These are phyloP conservation scores for Setophaga petechia DNA, from an alignment of 2,113 vertebrate species.

Conservation along the genomic window DNA sequence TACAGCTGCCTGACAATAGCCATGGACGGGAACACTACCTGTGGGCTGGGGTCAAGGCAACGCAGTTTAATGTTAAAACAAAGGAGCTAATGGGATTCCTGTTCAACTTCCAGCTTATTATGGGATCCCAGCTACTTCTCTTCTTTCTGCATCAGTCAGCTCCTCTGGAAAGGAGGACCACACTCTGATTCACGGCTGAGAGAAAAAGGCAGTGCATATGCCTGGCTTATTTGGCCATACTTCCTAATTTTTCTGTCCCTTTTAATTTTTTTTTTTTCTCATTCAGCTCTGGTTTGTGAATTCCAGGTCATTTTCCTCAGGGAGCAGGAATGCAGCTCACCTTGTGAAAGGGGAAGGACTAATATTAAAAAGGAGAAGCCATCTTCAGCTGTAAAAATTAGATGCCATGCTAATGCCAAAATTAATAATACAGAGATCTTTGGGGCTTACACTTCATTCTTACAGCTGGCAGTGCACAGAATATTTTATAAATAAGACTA, in stretches of 20 bases:
- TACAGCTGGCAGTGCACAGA: background rate
- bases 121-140: background rate
- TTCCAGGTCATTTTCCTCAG: background rate
- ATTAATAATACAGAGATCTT: background rate
- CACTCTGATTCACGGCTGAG: background rate
- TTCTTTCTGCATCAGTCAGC: background rate
- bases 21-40: constrained; percentile 41
- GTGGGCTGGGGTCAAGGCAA: constrained; percentile 63
- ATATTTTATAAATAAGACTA: background rate
- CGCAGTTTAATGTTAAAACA: constrained; percentile 30
- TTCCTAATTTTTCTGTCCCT: background rate
- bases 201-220: background rate
- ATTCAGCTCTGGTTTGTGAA: background rate
- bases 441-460: background rate
- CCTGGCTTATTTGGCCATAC: background rate
- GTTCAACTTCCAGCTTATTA: constrained; percentile 47
- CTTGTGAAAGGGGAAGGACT: background rate
- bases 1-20: constrained; percentile 58
- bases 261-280: too few relatives aligned
- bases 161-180: background rate
- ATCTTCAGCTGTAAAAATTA: background rate
- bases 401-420: background rate
- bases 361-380: background rate
- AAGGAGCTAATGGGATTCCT: constrained; percentile 60
- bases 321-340: background rate